Base-by-base conservation (phyloP, 2,113 vertebrate species). In the Vulpes vulpes region DNA sequence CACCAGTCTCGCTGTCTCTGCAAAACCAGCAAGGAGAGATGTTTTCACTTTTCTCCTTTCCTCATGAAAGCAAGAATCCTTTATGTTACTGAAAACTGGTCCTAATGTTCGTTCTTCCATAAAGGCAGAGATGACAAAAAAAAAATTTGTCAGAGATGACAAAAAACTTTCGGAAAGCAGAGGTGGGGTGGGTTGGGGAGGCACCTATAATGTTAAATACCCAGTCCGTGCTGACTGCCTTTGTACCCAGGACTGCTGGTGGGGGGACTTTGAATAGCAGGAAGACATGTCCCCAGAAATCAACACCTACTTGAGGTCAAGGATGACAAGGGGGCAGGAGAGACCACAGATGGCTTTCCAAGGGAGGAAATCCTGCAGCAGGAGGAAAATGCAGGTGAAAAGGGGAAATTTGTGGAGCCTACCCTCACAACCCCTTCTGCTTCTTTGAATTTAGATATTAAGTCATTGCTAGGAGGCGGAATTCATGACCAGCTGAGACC, bases 401-500 rank as follows among this genome's bases (percentile, higher is more conserved):
- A 17, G 49, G 16, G 25, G 43, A 17, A 19, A 12, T 0, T 1
- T 2, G 5, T 12, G 30, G 35, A 25, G 0, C 6, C 57, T 3
- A 10, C 14, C 51, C 89, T 97, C 89, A 97, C 16, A 0, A 0
- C 22, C 19, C 71, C 69, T 94, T 96, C 0, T 49, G 92, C 30
- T 98, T 64, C 81, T 86, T 35, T 9, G 80, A 35, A 23, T 94
- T 19, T 98, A 99, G 99, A 99, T 98, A 99, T 99, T 92, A 99
- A 99, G 89, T 98, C 97, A 1, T 60, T 99, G 96, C 98, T 99
- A 71, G 99, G 99, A 84, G 98, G 79, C 4, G 98, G 98, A 97
- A 99, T 99, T 96, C 99, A 98, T 0, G 98, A 99, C 9, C 98
- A 98, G 59, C 85, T 99, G 79, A 99, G 97, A 82, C 99, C 99